phyloP scores from a whole-genome alignment of 2,797 vertebrate species.

The Muraenolepis orangiensis region DNA sequence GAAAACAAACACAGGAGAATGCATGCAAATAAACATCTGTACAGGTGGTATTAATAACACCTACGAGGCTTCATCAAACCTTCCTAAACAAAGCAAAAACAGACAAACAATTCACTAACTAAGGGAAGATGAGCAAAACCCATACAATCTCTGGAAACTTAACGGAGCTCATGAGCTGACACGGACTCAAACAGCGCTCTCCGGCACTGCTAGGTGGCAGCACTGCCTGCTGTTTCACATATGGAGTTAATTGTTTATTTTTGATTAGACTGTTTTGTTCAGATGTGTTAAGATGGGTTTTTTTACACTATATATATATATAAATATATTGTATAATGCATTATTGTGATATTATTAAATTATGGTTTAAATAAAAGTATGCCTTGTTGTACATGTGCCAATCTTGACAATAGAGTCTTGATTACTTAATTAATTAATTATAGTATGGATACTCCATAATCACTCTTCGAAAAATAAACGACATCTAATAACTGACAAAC shows the following conservation, averaged over 20 bases:
- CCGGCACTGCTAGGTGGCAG: neutral
- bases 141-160: neutral
- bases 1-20: neutral
- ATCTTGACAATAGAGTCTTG: constrained; percentile 27
- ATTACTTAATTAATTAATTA: constrained; percentile 51
- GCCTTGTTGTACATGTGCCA: constrained; percentile 15
- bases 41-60: neutral
- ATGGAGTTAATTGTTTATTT: neutral
- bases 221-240: neutral
- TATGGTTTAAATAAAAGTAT: neutral
- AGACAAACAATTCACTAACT: neutral
- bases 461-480: constrained; percentile 19
- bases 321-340: neutral
- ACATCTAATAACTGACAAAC: constrained; percentile 27
- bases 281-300: no score
- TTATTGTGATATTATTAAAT: constrained; percentile 12
- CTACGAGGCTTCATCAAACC: neutral
- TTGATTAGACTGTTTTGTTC: neutral
- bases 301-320: neutral
- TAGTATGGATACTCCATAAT: constrained; percentile 31
- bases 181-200: neutral
- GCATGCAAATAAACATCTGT: neutral
- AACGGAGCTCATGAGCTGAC: neutral
- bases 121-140: neutral
- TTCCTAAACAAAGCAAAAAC: neutral